Conservation (phyloP, 1,140 invertebrate genomes). For the Drosophila truncata region DNA sequence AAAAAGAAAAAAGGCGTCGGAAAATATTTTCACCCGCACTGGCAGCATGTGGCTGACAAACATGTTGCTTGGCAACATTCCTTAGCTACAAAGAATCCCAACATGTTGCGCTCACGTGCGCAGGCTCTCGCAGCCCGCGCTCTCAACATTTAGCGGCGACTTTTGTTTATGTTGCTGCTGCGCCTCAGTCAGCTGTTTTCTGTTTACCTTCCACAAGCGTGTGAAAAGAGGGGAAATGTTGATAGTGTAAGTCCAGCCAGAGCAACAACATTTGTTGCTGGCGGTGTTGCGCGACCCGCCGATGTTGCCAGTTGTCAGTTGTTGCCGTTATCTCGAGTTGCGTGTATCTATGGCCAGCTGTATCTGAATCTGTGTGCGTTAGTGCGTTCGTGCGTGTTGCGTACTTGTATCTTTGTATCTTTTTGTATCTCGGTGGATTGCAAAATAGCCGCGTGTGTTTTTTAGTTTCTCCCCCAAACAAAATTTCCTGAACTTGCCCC, state of each 20-base stretch:
- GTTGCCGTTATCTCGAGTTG: constrained; percentile 42
- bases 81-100: constrained; percentile 4
- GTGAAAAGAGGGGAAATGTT: constrained; percentile 38
- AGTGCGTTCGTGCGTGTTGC: constrained; percentile 20
- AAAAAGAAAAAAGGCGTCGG: neutral
- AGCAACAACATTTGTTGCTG: constrained; percentile 51
- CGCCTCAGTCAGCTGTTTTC: constrained; percentile 45
- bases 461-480: constrained; percentile 32
- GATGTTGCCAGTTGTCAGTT: constrained; percentile 36
- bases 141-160: constrained; percentile 22
- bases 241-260: constrained; percentile 33
- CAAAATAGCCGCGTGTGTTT: constrained; percentile 33
- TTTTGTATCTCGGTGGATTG: constrained; percentile 24
- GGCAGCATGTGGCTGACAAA: neutral
- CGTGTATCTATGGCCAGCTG: constrained; percentile 11
- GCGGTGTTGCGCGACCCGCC: constrained; percentile 4
- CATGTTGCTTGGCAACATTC: constrained; percentile 10
- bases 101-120: constrained; percentile 44
- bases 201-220: constrained; percentile 51
- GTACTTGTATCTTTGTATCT: constrained; percentile 24
- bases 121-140: constrained; percentile 11
- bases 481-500: constrained; percentile 38
- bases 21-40: constrained; percentile 7
- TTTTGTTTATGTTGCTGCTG: constrained; percentile 52
- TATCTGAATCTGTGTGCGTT: constrained; percentile 23